phyloP scores from a whole-genome alignment of 2,113 vertebrate species.

The Sylvia atricapilla region DNA sequence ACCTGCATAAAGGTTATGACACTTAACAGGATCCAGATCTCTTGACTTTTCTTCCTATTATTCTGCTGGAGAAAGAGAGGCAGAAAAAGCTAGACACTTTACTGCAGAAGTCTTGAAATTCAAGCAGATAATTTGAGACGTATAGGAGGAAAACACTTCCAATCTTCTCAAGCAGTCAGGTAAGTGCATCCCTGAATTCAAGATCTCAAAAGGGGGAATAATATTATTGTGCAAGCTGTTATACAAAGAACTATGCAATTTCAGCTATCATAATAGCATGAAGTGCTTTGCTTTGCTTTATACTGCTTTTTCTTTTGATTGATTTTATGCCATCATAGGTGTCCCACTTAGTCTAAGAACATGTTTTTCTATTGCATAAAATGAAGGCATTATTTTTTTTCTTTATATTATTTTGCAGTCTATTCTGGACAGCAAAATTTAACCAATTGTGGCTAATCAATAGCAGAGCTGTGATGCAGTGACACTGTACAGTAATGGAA shows the following conservation, averaged over 20 bases:
- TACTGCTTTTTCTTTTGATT: neutral
- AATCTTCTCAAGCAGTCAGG: neutral
- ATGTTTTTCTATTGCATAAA: neutral
- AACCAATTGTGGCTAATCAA: neutral
- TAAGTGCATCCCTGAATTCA: conserved; percentile 19
- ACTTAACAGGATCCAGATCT: conserved; percentile 4
- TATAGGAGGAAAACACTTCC: neutral
- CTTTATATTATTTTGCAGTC: no score
- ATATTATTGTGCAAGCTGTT: neutral
- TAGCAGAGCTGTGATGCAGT: neutral
- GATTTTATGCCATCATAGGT: neutral
- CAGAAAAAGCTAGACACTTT: neutral
- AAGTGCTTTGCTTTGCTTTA: neutral
- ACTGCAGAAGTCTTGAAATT: conserved; percentile 3
- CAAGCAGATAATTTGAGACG: neutral
- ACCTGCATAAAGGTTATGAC: neutral
- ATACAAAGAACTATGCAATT: neutral
- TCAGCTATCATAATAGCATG: neutral
- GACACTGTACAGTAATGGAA: neutral
- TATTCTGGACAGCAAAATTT: neutral
- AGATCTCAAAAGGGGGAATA: neutral
- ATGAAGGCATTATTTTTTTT: neutral
- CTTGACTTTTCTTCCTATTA: conserved; percentile 12
- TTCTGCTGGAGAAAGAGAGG: conserved; percentile 8
- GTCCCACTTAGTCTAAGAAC: neutral